These are phyloP conservation scores for Chrysocyon brachyurus DNA, from an alignment of 2,797 vertebrate genomes.

Conservation along the genomic window DNA sequence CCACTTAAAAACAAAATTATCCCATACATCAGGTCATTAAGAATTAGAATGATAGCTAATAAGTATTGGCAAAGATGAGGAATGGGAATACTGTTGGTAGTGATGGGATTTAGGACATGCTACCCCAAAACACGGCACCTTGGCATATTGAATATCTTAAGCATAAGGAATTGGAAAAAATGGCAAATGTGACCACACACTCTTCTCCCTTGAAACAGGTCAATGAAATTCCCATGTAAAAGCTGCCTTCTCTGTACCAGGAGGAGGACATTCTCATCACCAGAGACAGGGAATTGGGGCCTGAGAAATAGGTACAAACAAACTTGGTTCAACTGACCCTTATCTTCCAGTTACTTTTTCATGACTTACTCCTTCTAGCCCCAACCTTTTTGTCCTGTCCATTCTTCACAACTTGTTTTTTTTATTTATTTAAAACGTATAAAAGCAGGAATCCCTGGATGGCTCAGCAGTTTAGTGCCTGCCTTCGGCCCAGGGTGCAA, in stretches of 20 bases:
- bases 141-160: neutral
- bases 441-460: neutral
- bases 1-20: neutral
- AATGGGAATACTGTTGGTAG: neutral
- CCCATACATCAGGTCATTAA: neutral
- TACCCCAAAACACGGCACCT: neutral
- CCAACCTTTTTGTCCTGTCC: neutral
- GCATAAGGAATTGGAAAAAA: neutral
- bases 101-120: neutral
- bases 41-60: neutral
- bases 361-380: neutral
- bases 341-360: neutral
- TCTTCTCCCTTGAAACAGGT: neutral
- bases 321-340: neutral
- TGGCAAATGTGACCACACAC: neutral
- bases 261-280: neutral
- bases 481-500: too few relatives aligned
- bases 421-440: neutral
- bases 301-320: neutral
- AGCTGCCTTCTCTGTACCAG: neutral
- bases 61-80: neutral
- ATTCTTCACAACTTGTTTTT: neutral
- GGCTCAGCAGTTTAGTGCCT: too few relatives aligned
- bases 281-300: neutral
- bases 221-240: neutral